Evolutionary conservation across 1,140 invertebrate species (phyloP), one percentile per base, ranked within the genome.

Genomic region (Stegodyphus dumicola): DNA sequence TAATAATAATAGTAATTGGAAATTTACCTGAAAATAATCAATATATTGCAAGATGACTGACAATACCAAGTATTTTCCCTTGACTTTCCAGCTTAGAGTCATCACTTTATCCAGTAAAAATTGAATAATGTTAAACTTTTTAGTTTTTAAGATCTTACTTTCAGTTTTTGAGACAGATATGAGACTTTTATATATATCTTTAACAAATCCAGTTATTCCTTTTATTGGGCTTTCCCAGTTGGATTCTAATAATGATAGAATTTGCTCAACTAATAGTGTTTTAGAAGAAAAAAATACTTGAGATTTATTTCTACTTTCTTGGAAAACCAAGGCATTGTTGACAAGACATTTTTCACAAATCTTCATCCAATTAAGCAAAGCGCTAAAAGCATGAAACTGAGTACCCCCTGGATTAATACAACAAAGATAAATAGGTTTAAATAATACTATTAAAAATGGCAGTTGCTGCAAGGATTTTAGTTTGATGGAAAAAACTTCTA

Each of bases 201-300:
- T 85, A 1, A 85, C 65, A 69, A 85, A 77, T 15, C 17, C 1
- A 69, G 15, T 85, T 5, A 77, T 56, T 13, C 81, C 81, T 18
- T 85, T 85, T 3, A 85, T 70, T 9, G 81, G 81, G 33, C 81
- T 85, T 52, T 85, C 64, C 81, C 73, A 85, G 33, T 77, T 85
- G 0, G 81, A 76, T 49, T 66, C 81, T n/a, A 85, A 51, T 2
- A 85, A 13, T 6, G 11, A 56, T 7, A 85, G 17, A 49, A 48
- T 48, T 11, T 70, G 76, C 5, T 9, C 49, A 17, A 77, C 52
- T 13, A 85, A 17, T 13, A 4, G 2, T 5, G 64, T 60, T 6
- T 70, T 17, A 4, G 73, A n/a, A 0, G 73, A 75, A 53, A 85
- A 77, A 54, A 76, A 18, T 67, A 17, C 33, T 33, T 33, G 33